These are phyloP conservation scores for Scaptomyza cyrtandrae DNA, from an alignment of 2,888 invertebrate species.

Conservation along the genomic window DNA sequence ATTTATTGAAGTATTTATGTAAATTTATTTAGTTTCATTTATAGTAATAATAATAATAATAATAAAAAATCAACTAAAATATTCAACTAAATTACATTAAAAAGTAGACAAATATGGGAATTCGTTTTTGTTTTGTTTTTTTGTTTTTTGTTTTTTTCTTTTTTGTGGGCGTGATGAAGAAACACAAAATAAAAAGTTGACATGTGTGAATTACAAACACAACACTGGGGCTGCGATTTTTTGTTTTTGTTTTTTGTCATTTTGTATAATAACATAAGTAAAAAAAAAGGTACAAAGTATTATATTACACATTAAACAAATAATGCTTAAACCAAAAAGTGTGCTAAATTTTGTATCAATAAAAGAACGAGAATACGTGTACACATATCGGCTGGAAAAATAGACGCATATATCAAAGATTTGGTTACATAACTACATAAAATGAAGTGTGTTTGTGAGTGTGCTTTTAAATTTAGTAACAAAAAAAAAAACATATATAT, in stretches of 20 bases:
- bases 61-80: conserved; percentile 84
- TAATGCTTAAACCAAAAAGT: conserved; percentile 69
- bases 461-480: conserved; percentile 19
- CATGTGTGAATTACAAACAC: conserved; percentile 15
- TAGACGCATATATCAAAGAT: conserved; percentile 31
- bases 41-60: conserved; percentile 78
- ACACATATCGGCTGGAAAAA: conserved; percentile 13
- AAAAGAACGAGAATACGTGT: conserved; percentile 15
- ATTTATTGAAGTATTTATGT: conserved; percentile 60
- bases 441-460: conserved; percentile 5
- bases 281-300: conserved; percentile 77
- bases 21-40: conserved; percentile 71
- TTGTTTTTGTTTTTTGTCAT: conserved; percentile 25
- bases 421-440: conserved; percentile 13
- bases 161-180: conserved; percentile 29
- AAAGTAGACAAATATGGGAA: conserved; percentile 73
- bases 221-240: conserved; percentile 56
- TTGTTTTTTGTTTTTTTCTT: conserved; percentile 2
- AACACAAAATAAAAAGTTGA: conserved; percentile 36
- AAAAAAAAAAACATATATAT: conserved; percentile 44
- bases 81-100: conserved; percentile 84
- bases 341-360: conserved; percentile 60
- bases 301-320: conserved; percentile 71
- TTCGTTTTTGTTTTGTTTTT: conserved; percentile 8
- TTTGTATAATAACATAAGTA: conserved; percentile 29